Evolutionary conservation across 92 coral and sea anemone genomes (phyloP).

Genomic region (Parazoanthus atlanticus): DNA sequence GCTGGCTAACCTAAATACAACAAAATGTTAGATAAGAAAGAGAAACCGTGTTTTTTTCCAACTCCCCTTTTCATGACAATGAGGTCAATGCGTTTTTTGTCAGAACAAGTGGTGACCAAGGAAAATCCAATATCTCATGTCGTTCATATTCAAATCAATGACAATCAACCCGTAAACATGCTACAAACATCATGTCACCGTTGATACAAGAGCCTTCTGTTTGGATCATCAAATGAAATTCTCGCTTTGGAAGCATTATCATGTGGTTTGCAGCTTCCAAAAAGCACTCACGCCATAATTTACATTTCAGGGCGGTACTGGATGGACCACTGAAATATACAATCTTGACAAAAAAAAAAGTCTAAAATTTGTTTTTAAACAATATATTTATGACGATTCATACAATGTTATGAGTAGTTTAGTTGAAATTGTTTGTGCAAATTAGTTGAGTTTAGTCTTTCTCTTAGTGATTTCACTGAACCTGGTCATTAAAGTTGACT

Average conservation of each 20-base stretch:
- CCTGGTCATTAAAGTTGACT: not conserved
- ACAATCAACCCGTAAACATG: conserved; percentile 14
- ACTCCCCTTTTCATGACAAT: not conserved
- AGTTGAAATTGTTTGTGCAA: not conserved
- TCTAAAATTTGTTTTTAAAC: not conserved
- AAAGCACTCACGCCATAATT: not conserved
- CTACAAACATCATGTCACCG: not conserved
- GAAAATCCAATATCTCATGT: not conserved
- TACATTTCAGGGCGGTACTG: not conserved
- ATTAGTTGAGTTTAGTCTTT: not conserved
- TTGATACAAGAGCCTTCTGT: conserved; percentile 27
- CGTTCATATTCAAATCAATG: conserved; percentile 13
- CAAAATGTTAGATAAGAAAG: not conserved
- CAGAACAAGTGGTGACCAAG: conserved; percentile 3
- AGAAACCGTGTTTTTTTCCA: not conserved
- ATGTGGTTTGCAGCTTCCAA: not conserved
- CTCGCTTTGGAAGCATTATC: not conserved
- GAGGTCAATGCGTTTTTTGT: not conserved
- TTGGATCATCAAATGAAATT: not conserved
- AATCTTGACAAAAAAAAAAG: not conserved
- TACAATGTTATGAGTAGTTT: not conserved
- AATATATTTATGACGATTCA: not conserved
- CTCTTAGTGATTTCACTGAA: not conserved
- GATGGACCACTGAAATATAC: not conserved
- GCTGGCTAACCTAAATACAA: not conserved